phyloP scores from a whole-genome alignment of 2,797 vertebrate species.

The Craterocephalus amniculus region DNA sequence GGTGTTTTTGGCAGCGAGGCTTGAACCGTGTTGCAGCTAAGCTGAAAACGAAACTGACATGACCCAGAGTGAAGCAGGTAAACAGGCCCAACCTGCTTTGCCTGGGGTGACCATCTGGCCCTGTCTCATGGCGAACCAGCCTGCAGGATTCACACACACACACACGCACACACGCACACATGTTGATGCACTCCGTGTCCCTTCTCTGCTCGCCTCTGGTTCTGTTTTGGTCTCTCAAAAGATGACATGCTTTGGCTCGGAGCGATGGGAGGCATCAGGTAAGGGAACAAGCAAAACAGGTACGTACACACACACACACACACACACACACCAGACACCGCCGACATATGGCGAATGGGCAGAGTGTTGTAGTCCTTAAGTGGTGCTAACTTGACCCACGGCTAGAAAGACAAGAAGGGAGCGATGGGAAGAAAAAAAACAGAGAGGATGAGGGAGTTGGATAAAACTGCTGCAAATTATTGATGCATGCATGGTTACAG shows the following conservation, averaged over 20 bases:
- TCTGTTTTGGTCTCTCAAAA: constrained; percentile 78
- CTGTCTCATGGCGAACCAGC: constrained; percentile 75
- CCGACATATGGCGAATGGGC: constrained; percentile 76
- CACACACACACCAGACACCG: constrained; percentile 29
- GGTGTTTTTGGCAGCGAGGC: constrained; percentile 67
- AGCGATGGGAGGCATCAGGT: constrained; percentile 78
- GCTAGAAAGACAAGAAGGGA: constrained; percentile 64
- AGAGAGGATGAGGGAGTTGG: constrained; percentile 43
- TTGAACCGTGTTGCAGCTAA: constrained; percentile 78
- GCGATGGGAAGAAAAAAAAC: constrained; percentile 35
- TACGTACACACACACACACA: constrained; percentile 45
- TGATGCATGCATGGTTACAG: constrained; percentile 63
- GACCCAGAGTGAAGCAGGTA: constrained; percentile 83
- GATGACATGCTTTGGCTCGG: constrained; percentile 83
- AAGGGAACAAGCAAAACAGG: constrained; percentile 71
- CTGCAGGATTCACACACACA: constrained; percentile 65
- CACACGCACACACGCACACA: constrained; percentile 50
- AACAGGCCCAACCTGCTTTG: constrained; percentile 84
- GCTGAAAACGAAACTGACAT: constrained; percentile 81
- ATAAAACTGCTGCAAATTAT: constrained; percentile 70
- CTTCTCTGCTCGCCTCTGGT: constrained; percentile 74
- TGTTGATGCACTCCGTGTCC: constrained; percentile 73
- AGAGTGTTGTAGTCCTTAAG: constrained; percentile 79
- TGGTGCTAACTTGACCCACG: constrained; percentile 82
- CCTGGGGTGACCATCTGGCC: constrained; percentile 86